Evolutionary conservation across 1,140 invertebrate genomes (phyloP).

Genomic region (Colletes gigas): DNA sequence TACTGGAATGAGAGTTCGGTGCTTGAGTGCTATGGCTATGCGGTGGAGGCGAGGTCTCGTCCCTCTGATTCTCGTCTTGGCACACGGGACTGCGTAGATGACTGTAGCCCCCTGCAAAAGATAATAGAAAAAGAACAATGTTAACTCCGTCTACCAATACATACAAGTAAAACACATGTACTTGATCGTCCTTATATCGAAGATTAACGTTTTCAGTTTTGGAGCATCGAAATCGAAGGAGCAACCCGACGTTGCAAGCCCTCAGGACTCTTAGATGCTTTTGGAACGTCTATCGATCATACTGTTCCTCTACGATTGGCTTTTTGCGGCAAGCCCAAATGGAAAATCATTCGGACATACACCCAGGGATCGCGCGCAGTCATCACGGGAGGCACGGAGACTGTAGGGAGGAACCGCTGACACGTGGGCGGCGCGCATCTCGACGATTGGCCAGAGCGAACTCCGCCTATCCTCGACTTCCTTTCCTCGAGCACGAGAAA

Average conservation of each 20-base stretch:
- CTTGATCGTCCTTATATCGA: no score
- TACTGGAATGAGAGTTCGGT: slow-evolving; percentile 73
- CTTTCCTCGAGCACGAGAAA: slow-evolving; percentile 62
- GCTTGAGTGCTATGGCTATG: slow-evolving; percentile 76
- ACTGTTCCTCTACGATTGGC: no score
- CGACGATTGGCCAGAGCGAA: slow-evolving; percentile 76
- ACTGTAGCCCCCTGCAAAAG: slow-evolving; percentile 81
- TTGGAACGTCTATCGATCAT: no score
- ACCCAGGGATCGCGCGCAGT: no score
- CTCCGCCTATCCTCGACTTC: slow-evolving; percentile 78
- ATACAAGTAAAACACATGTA: no score
- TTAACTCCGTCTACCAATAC: background rate
- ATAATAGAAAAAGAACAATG: background rate
- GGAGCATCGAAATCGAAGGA: no score
- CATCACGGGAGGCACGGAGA: slow-evolving; percentile 38
- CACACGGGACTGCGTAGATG: slow-evolving; percentile 82
- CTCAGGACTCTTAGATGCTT: no score
- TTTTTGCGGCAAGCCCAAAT: no score
- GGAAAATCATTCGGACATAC: background rate
- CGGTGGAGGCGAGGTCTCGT: slow-evolving; percentile 80
- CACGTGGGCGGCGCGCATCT: slow-evolving; percentile 76
- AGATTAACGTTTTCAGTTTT: no score
- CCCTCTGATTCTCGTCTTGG: slow-evolving; percentile 80
- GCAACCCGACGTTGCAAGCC: no score
- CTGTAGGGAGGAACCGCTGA: slow-evolving; percentile 73